Evolutionary conservation across 2,888 invertebrate species (phyloP).

Genomic region (Harpalus rufipes): DNA sequence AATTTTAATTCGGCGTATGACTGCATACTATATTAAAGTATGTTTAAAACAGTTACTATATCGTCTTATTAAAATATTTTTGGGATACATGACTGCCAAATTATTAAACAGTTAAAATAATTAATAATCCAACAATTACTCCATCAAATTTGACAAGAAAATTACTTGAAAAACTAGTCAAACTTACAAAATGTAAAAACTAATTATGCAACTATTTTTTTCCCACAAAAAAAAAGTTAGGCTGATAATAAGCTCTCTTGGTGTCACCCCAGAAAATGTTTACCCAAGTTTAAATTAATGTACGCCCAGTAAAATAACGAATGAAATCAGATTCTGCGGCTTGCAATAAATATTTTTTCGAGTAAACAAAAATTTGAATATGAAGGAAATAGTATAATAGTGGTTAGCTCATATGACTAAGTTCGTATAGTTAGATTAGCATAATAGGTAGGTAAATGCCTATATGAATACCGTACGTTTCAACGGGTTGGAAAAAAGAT

Average conservation of each 20-base stretch:
- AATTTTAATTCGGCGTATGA: too few relatives aligned
- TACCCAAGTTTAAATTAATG: constrained; percentile 55
- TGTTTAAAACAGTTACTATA: neutral
- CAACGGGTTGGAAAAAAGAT: too few relatives aligned
- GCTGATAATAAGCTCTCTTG: constrained; percentile 48
- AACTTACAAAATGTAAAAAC: neutral
- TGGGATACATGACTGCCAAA: constrained; percentile 19
- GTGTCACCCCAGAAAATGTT: constrained; percentile 25
- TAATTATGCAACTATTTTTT: neutral
- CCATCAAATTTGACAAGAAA: constrained; percentile 33
- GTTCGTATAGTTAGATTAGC: constrained; percentile 40
- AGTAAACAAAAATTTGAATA: constrained; percentile 65
- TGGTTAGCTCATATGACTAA: constrained; percentile 47
- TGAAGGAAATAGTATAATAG: constrained; percentile 48
- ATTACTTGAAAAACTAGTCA: neutral
- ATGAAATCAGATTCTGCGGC: constrained; percentile 29
- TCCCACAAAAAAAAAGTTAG: constrained; percentile 6
- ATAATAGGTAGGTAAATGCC: constrained; percentile 44
- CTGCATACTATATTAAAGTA: too few relatives aligned
- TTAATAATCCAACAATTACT: constrained; percentile 30
- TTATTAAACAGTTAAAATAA: constrained; percentile 28
- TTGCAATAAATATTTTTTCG: constrained; percentile 65
- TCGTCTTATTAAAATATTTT: neutral
- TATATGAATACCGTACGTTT: too few relatives aligned
- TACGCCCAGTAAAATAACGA: constrained; percentile 56